Base-by-base conservation (phyloP, 1,140 invertebrate genomes). In the Rhagoletis pomonella region DNA sequence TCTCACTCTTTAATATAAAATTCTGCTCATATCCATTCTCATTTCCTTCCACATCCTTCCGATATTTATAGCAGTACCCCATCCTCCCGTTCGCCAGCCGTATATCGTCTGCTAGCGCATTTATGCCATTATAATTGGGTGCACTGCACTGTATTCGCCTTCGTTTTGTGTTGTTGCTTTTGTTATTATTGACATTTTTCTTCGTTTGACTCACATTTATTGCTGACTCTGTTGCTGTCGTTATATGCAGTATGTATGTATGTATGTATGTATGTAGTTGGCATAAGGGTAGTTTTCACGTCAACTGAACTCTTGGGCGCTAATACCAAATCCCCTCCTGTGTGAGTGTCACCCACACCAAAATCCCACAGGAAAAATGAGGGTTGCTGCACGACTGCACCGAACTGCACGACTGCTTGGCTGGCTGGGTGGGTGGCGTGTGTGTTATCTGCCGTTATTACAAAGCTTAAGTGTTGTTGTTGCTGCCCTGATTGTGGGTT, bases 71-170 rank as follows among this genome's bases (percentile, higher is more conserved):
- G 29, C 29, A 29, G 29, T 6, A 60, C 42, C 60, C 55, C 77
- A 67, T 67, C 42, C 86, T 81, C 42, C 39, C 19, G 88, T 85
- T 19, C 65, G 67, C 62, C 87, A 3, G 2, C 14, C 2, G 29
- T 14, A 4, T 62, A 39, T 60, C 58, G 60, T 17, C 29, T 10
- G 73, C 44, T 29, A 17, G 50, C 44, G 47, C 86, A 73, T 73
- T 77, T 89, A 91, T 90, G 90, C 86, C 88, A 88, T 91, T 91
- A 91, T 91, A 91, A 91, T 91, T 91, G 91, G 91, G 91, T 81
- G 73, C 73, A 17, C 12, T 55, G 91, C 60, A 55, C 5, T 81
- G 73, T 47, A 17, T 29, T 55, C 17, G 88, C 88, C 67, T 86
- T 60, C 47, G n/a, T 81, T 81, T 55, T 29, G 29, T 29, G 29